phyloP scores from a whole-genome alignment of 2,888 invertebrate genomes.

The Polyploca ridens region DNA sequence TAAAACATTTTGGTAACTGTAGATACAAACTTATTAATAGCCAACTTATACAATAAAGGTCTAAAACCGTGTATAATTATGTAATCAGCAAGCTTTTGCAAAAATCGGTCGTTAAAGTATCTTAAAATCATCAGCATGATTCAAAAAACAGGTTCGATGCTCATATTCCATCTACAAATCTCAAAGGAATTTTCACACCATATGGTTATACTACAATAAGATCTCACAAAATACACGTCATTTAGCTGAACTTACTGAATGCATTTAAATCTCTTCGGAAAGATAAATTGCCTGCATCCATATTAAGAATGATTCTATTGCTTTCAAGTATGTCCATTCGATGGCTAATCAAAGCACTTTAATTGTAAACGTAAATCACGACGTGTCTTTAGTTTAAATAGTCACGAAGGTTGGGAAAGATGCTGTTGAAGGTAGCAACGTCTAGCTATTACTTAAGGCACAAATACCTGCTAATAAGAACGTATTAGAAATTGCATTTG shows the following conservation, averaged over 20 bases:
- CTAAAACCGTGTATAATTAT: no score
- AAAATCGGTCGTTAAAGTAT: no score
- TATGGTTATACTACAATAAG: background rate
- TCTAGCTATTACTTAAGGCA: background rate
- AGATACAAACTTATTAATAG: no score
- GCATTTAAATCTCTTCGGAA: background rate
- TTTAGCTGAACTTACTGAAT: background rate
- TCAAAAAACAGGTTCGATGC: background rate
- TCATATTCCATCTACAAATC: background rate
- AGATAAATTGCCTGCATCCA: slow-evolving; percentile 3
- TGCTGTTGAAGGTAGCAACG: background rate
- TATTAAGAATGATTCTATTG: slow-evolving; percentile 1
- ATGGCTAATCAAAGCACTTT: background rate
- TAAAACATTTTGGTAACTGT: no score
- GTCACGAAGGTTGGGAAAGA: background rate
- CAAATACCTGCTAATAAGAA: background rate
- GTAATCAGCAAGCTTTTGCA: no score
- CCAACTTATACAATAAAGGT: no score
- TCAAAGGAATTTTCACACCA: background rate
- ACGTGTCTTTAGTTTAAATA: background rate
- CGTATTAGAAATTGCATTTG: background rate
- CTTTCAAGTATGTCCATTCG: background rate
- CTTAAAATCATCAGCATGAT: background rate
- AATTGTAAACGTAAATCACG: slow-evolving; percentile 6
- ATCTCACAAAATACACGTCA: background rate